Percentiles rank a stretch among this genome's conserved stretches.
phyloP scores from a whole-genome alignment of 2,797 vertebrate genomes.

The Semotilus atromaculatus region DNA sequence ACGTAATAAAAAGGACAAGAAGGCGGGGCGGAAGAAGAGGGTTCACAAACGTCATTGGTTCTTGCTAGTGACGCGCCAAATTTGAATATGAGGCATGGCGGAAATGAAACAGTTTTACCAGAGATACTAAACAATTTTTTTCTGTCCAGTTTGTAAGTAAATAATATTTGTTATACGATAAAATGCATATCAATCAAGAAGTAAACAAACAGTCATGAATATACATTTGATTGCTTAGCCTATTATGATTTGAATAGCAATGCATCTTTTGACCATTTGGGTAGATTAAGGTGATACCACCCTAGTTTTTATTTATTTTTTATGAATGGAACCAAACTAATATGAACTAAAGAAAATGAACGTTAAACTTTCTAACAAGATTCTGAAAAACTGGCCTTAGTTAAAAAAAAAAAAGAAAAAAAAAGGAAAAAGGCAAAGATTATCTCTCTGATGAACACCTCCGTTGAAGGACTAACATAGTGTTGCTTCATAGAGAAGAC shows the following conservation, averaged over 20 bases:
- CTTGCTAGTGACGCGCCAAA: not conserved
- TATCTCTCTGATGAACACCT: not conserved
- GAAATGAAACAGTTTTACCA: not conserved
- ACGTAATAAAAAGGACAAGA: not conserved
- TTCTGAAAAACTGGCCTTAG: not conserved
- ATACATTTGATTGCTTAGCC: not conserved
- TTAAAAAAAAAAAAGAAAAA: not conserved
- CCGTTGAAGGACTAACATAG: not conserved
- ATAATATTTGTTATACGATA: not conserved
- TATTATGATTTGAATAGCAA: not conserved
- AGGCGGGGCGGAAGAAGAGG: not conserved
- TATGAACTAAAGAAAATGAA: not conserved
- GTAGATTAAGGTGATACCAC: not conserved
- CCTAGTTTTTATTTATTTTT: not conserved
- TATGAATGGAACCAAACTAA: not conserved
- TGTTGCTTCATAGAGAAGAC: slow-evolving; percentile 8
- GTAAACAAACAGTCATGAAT: not conserved
- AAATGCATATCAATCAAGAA: not conserved
- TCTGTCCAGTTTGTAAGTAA: not conserved
- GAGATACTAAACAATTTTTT: not conserved
- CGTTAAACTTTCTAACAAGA: not conserved
- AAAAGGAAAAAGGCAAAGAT: fast-evolving
- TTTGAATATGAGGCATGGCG: not conserved
- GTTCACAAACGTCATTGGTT: not conserved
- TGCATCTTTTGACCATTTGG: not conserved